Conservation (phyloP, 2,888 invertebrate species). For the Coelogynopora nodosa region DNA sequence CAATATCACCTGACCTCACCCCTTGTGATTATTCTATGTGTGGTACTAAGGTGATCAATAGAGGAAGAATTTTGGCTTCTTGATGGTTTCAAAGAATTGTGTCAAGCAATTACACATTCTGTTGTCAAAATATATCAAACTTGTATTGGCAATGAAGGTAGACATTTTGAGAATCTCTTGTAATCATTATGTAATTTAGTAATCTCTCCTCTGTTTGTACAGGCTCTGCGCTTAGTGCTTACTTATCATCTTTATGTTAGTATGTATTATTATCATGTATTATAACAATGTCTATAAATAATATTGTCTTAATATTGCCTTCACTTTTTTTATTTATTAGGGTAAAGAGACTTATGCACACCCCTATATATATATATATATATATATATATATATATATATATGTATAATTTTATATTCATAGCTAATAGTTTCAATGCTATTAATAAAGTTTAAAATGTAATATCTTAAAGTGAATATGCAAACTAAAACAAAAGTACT, state of each 20-base stretch:
- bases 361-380: no score
- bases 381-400: no score
- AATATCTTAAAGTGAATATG: no score
- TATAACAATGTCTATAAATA: background rate
- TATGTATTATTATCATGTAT: slow-evolving; percentile 12
- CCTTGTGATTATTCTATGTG: slow-evolving; percentile 20
- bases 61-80: slow-evolving; percentile 6
- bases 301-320: slow-evolving; percentile 9
- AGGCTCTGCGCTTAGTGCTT: no score
- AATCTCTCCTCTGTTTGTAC: no score
- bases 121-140: slow-evolving; percentile 18
- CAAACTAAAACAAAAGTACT: no score
- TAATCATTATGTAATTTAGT: no score
- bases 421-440: no score
- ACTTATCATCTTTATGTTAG: background rate
- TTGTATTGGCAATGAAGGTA: slow-evolving; percentile 23
- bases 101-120: slow-evolving; percentile 24
- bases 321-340: slow-evolving; percentile 6
- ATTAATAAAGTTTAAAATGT: no score
- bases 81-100: slow-evolving; percentile 18
- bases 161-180: slow-evolving; percentile 7
- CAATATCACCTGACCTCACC: background rate
- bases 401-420: no score
- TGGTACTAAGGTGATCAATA: slow-evolving; percentile 17
- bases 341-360: slow-evolving; percentile 23